These are phyloP conservation scores for Magallana angulata DNA, from an alignment of 1,140 invertebrate genomes.

Conservation along the genomic window DNA sequence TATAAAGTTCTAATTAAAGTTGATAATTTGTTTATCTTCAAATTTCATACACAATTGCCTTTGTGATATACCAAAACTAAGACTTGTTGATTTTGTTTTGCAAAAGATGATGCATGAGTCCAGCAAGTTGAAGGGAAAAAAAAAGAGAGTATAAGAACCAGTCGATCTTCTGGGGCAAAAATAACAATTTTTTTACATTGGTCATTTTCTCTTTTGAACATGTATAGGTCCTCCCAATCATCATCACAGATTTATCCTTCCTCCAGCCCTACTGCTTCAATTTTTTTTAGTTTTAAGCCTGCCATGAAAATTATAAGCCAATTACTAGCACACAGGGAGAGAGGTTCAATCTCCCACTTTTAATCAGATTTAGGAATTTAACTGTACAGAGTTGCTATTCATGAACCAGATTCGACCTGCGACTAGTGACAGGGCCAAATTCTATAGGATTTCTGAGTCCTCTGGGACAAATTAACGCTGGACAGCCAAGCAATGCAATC, in stretches of 20 bases:
- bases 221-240: neutral
- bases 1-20: no score
- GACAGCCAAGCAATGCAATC: neutral
- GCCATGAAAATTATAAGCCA: neutral
- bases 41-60: no score
- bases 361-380: slow-evolving; percentile 11
- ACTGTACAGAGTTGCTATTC: slow-evolving; percentile 16
- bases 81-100: no score
- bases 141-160: no score
- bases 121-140: no score
- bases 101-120: no score
- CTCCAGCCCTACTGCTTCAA: neutral
- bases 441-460: neutral
- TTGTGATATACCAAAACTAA: no score
- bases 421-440: neutral
- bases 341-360: neutral
- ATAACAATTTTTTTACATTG: no score
- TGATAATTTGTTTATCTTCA: no score
- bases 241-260: neutral
- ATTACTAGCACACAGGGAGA: neutral
- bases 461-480: neutral
- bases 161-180: no score
- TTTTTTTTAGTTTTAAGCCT: neutral
- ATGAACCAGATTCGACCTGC: neutral
- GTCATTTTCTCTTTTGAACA: no score